Base-by-base conservation (phyloP, 2,888 invertebrate genomes). In the Scaptomyza caliginosa region DNA sequence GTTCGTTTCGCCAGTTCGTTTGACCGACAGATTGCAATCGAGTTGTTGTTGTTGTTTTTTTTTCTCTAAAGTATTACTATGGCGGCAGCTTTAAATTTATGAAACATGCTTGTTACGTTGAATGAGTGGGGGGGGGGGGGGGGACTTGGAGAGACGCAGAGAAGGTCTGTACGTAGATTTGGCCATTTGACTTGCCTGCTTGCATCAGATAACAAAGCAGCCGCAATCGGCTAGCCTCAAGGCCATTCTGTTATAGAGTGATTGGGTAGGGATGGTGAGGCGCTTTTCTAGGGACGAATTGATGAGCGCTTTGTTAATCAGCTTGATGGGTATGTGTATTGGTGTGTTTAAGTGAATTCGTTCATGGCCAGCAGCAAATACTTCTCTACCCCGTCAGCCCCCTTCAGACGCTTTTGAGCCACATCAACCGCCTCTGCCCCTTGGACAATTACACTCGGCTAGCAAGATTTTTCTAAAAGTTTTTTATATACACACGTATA, bases 81-180 rank as follows among this genome's bases (percentile, higher is more conserved):
- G 50, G 66, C 78, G 80, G 83, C 83, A 83, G 82, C 85, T 84
- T 81, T 81, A 76, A 84, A 76, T 81, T 81, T 81, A 81, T 84
- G 78, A 84, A 81, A 81, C 82, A 74, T 76, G 78, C 85, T 81
- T 65, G 73, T 67, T 80, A 78, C 81, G 49, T 59, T 56, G 62
- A 45, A 48, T n/a, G n/a, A n/a, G n/a, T n/a, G n/a, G n/a, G n/a
- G n/a, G n/a, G n/a, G n/a, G n/a, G n/a, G n/a, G n/a, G 28, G 28
- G n/a, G 28, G 3, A 28, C n/a, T 21, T 21, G 30, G 17, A 23
- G 34, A 11, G 16, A n/a, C 6, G 13, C 2, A 7, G 13, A 13
- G 13, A 0, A 13, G 7, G 6, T 8, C 21, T 23, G 24, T 48
- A 17, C 10, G 40, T 19, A 23, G 6, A 30, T 26, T 8, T 26